Base-by-base conservation (phyloP, 2,113 vertebrate genomes). In the Laticauda laticaudata region DNA sequence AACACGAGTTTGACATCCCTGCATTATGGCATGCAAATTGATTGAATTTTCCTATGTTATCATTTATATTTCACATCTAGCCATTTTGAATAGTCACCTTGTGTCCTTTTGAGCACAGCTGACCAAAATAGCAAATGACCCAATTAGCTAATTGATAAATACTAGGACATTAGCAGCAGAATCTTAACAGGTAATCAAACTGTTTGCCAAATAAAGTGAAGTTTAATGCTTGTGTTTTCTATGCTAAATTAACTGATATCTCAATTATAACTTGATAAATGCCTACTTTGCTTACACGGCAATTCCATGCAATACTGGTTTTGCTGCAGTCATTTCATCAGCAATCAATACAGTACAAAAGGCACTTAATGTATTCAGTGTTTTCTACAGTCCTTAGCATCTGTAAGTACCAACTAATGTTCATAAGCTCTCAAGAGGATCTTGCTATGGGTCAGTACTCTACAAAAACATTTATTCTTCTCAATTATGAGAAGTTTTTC, bases 391-490 rank as follows among this genome's bases (percentile, higher is more conserved):
- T 85, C 1, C 54, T 94, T 93, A 95, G 95, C 95, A 94, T 95
- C 97, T 95, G 97, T 95, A 95, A 94, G 59, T 1, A 91, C 12
- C 90, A 90, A 93, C 93, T 94, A 92, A 93, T 93, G 95, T 95
- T 86, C 26, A 1, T 55, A 96, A 94, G 90, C 95, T 97, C 96
- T 51, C 23, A 94, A 94, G 96, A 95, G 91, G 91, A 95, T 88
- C 95, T 94, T 26, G 96, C 97, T 87, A 97, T 89, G 97, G 97
- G 96, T 97, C 97, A 98, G 61, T 95, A 97, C 97, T 97, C 95
- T 98, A 96, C 90, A 96, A 96, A 98, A 98, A 98, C 97, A 98
- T 95, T 96, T 91, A 93, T 96, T 95, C 94, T 96, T 96, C 97
- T 93, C 95, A 95, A 94, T 97, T 97, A 53, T 55, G 95, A 96